Conservation (phyloP, 2,888 invertebrate genomes). For the Brenthis ino region DNA sequence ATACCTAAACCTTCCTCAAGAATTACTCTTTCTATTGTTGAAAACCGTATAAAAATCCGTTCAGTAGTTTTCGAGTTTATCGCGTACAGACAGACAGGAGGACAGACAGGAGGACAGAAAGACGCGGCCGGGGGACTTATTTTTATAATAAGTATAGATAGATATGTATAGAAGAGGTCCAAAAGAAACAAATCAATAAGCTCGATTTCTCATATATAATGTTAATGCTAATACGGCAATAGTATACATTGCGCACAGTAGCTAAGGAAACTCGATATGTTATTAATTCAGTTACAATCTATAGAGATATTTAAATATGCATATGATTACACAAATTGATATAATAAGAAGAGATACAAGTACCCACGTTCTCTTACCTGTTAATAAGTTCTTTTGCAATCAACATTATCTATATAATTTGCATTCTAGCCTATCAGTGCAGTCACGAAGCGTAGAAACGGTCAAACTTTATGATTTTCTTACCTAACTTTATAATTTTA, state of each 20-base stretch:
- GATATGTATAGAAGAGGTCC: no score
- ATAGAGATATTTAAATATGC: constrained; percentile 14
- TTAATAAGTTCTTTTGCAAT: constrained; percentile 40
- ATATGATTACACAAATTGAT: constrained; percentile 20
- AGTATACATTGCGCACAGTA: not conserved
- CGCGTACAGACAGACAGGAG: no score
- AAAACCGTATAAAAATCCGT: no score
- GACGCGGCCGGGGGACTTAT: no score
- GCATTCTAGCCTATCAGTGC: constrained; percentile 35
- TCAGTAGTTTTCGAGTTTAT: no score
- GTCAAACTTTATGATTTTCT: constrained; percentile 32
- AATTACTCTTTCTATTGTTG: no score
- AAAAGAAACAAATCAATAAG: no score
- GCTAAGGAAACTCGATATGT: constrained; percentile 1
- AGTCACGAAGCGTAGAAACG: constrained; percentile 23
- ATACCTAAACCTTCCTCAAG: no score
- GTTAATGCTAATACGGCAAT: not conserved
- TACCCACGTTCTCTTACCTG: constrained; percentile 22
- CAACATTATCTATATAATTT: constrained; percentile 44
- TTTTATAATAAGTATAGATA: no score
- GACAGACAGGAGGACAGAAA: no score
- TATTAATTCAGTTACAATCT: constrained; percentile 8
- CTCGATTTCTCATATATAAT: no score
- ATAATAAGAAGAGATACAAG: constrained; percentile 32
- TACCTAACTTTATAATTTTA: constrained; percentile 32